phyloP scores from a whole-genome alignment of 2,113 vertebrate genomes.

The Antechinus stuartii region DNA sequence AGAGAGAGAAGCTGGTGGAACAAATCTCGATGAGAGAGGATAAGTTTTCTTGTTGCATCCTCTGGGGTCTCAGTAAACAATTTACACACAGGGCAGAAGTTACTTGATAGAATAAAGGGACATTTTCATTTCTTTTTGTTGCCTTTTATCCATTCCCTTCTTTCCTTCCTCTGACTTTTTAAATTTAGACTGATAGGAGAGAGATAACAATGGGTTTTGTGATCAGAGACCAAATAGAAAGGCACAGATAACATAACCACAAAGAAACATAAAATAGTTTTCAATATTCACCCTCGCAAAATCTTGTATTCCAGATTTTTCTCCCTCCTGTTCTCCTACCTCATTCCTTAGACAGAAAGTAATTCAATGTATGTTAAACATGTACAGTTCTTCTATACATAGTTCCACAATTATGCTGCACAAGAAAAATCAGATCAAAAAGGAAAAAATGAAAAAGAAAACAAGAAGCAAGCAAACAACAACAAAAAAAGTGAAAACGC shows the following conservation, averaged over 20 bases:
- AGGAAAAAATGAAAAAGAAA: no score
- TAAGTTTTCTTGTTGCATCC: background rate
- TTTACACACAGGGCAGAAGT: background rate
- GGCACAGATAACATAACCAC: background rate
- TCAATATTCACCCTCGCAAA: no score
- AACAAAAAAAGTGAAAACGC: no score
- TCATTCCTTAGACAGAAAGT: no score
- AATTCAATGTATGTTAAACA: no score
- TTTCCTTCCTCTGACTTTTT: background rate
- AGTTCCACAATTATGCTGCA: no score
- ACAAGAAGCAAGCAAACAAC: no score
- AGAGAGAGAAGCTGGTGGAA: background rate
- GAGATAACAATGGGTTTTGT: background rate
- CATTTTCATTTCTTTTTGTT: background rate
- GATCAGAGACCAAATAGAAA: background rate
- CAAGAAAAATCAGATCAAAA: no score
- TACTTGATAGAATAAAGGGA: background rate
- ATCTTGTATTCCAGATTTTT: no score
- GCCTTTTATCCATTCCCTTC: background rate
- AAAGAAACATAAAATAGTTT: background rate
- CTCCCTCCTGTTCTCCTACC: no score
- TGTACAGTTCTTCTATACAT: no score
- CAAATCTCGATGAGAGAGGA: background rate
- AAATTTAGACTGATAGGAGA: background rate
- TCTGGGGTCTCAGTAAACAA: background rate